Evolutionary conservation across 2,888 invertebrate species (phyloP).

Genomic region (Diarsia dahlii): DNA sequence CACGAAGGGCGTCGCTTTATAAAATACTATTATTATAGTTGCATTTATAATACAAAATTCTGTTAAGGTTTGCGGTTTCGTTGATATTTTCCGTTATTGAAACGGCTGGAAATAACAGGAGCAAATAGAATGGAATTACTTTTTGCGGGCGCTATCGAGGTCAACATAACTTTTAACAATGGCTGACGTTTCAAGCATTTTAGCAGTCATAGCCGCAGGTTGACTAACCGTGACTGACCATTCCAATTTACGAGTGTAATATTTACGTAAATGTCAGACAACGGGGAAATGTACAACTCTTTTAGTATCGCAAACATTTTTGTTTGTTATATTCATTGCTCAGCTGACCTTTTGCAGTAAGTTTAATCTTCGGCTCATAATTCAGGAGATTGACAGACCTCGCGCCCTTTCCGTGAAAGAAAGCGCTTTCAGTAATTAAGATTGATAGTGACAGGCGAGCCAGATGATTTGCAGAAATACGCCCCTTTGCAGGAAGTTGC

Average conservation of each 20-base stretch:
- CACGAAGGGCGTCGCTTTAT: slow-evolving; percentile 26
- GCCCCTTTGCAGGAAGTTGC: slow-evolving; percentile 52
- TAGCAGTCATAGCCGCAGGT: slow-evolving; percentile 55
- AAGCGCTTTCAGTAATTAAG: slow-evolving; percentile 68
- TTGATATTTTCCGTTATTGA: slow-evolving; percentile 43
- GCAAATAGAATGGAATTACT: slow-evolving; percentile 60
- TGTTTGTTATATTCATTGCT: slow-evolving; percentile 33
- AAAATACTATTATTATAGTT: slow-evolving; percentile 16
- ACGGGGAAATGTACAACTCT: slow-evolving; percentile 31
- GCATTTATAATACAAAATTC: slow-evolving; percentile 19
- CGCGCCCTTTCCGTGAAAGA: slow-evolving; percentile 53
- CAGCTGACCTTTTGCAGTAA: slow-evolving; percentile 15
- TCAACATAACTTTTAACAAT: slow-evolving; percentile 60
- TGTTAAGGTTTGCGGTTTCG: slow-evolving; percentile 18
- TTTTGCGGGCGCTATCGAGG: slow-evolving; percentile 44
- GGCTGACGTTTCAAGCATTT: slow-evolving; percentile 51
- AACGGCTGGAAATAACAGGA: slow-evolving; percentile 45
- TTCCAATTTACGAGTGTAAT: slow-evolving; percentile 56
- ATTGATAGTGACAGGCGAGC: slow-evolving; percentile 71
- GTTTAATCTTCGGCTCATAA: slow-evolving; percentile 46
- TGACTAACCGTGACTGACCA: slow-evolving; percentile 59
- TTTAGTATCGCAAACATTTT: slow-evolving; percentile 30
- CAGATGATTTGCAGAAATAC: slow-evolving; percentile 70
- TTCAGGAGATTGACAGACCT: slow-evolving; percentile 60
- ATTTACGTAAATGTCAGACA: slow-evolving; percentile 58